Evolutionary conservation across 1,140 invertebrate genomes (phyloP), one percentile per base, ranked within the genome.

Genomic region (Vollenhovia emeryi): DNA sequence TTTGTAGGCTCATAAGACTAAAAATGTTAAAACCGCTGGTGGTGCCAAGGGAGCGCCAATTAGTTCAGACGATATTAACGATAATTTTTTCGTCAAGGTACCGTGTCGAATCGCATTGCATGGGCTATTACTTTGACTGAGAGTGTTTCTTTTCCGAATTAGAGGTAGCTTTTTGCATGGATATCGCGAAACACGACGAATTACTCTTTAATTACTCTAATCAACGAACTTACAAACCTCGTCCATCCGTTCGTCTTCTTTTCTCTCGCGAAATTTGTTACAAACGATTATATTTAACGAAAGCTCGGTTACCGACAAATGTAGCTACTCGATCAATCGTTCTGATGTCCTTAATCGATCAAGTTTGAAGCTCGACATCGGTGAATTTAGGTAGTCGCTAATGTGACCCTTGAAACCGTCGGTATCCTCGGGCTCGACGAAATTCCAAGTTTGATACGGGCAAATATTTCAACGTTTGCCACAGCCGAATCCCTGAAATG

Each of bases 1-100:
- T 87, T 92, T 92, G 43, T 92, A 92, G 91, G 91, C 78, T 83
- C 55, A 87, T 91, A 91, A 75, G 52, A 78, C 87, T 85, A 91
- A 90, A 80, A 87, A 64, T 86, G 40, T 89, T 86, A 90, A 87
- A 87, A 71, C 86, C 27, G 30, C 69, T 83, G 48, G 30, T 80
- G 87, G 89, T 84, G 59, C 64, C 80, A 89, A 87, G 80, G 40
- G 52, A 60, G 33, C 50, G 45, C 50, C 76, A 30, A 87, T 74
- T 83, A 87, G 48, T 82, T 76, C 60, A 75, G 27, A 85, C 50
- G 27, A 85, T 43, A 66, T 85, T 87, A 91, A 85, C 82, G 74
- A 84, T 86, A 89, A 86, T 86, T 85, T 68, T 60, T 24, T 21
- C 9, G 45, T 64, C 55, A 91, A 91, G 88, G 90, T 91, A 91